Evolutionary conservation across 2,113 vertebrate species (phyloP), one percentile per base, ranked within the genome.

Genomic region (Nothobranchius kuhntae): DNA sequence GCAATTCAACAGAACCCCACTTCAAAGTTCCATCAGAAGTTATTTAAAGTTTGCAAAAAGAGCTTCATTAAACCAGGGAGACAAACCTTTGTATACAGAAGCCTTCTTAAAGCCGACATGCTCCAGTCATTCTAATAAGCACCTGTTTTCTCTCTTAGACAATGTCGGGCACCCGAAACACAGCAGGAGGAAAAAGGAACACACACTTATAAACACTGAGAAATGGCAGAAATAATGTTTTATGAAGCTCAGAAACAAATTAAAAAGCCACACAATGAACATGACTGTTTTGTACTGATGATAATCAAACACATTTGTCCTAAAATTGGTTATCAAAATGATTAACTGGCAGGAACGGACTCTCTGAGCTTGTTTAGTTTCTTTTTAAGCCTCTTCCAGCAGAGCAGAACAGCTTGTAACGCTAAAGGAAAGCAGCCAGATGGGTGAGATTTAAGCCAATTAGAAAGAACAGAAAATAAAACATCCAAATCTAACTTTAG

Each of bases 381-480:
- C 35, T 12, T 35, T 51, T 71, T 53, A 66, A 83, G 54, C 45
- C 38, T 57, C 61, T 63, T 51, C 35, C 54, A 9, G 2, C n/a
- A 21, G 38, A 45, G 47, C 14, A 38, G 13, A 71, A 35, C 59
- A 52, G 21, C 30, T 45, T 55, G 7, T 38, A n/a, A 46, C 24
- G 62, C 42, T 44, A 10, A 38, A 30, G 47, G 6, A 77, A 35
- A 69, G 55, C 6, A 56, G 65, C 51, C 55, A 70, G 65, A 71
- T 81, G 72, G 69, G 70, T 60, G 46, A 66, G 11, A 70, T 60
- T 80, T 50, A 68, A 47, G 12, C 1, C 44, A 71, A 61, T 78
- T 71, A 68, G 54, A 68, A 68, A 75, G 56, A 9, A 17, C 52
- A 54, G 48, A 14, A 75, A 75, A 82, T 66, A 70, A 73, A 75